Evolutionary conservation across 2,888 invertebrate species (phyloP).

Genomic region (Caenorhabditis doughertyi): DNA sequence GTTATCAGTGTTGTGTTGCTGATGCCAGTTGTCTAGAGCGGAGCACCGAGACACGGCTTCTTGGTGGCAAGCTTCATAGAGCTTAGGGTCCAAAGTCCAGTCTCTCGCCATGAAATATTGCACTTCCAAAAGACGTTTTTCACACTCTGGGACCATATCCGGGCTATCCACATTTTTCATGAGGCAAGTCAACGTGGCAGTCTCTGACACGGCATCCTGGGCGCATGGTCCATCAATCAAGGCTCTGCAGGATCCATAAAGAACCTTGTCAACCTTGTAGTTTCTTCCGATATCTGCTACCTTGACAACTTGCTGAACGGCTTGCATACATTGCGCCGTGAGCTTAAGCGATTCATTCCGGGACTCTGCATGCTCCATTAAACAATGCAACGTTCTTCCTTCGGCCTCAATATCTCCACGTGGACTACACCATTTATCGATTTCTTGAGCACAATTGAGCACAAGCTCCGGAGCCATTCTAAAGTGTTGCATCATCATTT

Average conservation of each 20-base stretch:
- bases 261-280: conserved; percentile 90
- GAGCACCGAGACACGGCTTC: conserved; percentile 87
- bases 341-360: conserved; percentile 75
- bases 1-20: conserved; percentile 71
- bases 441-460: conserved; percentile 87
- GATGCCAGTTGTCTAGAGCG: conserved; percentile 80
- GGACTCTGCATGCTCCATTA: conserved; percentile 86
- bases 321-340: conserved; percentile 76
- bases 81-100: conserved; percentile 92
- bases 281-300: conserved; percentile 93
- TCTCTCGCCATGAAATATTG: conserved; percentile 97
- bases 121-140: conserved; percentile 91
- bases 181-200: conserved; percentile 90
- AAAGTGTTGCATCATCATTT: conserved; percentile 92
- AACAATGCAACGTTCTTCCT: conserved; percentile 94
- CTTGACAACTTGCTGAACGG: conserved; percentile 70
- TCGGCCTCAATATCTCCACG: conserved; percentile 85
- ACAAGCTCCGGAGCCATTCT: conserved; percentile 95
- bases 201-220: conserved; percentile 79
- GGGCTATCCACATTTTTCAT: conserved; percentile 90
- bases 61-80: conserved; percentile 91
- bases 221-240: conserved; percentile 83
- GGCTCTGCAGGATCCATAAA: conserved; percentile 78
- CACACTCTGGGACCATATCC: conserved; percentile 92
- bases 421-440: conserved; percentile 86